Conservation (phyloP, 2,888 invertebrate species). For the Drosophila siamana region DNA sequence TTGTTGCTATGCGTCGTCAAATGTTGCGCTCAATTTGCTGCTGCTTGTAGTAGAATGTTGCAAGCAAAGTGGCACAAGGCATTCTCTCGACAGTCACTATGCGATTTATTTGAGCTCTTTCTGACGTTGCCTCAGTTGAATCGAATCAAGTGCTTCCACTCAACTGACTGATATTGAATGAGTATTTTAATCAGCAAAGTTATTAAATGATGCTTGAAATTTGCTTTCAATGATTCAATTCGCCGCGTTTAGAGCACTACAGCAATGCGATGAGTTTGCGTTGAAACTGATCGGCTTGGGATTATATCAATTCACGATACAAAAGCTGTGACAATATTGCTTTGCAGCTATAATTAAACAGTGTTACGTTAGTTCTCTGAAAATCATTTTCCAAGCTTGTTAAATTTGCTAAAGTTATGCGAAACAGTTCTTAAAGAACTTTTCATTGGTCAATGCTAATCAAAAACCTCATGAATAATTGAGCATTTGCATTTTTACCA, state of each 20-base stretch:
- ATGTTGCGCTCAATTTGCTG: constrained; percentile 58
- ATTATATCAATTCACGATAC: no score
- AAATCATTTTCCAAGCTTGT: no score
- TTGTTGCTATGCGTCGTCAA: constrained; percentile 70
- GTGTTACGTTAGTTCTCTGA: no score
- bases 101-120: constrained; percentile 47
- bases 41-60: constrained; percentile 9
- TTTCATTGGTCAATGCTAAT: no score
- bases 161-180: constrained; percentile 15
- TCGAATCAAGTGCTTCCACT: constrained; percentile 14
- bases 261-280: not conserved
- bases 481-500: not conserved
- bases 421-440: no score
- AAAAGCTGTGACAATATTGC: no score
- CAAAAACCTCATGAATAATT: not conserved
- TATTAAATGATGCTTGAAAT: constrained; percentile 20
- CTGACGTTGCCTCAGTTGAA: constrained; percentile 13
- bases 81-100: constrained; percentile 22
- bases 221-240: not conserved
- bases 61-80: constrained; percentile 41
- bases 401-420: no score
- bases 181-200: constrained; percentile 27
- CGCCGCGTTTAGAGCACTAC: not conserved
- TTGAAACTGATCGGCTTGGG: not conserved
- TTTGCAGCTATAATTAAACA: no score